These are phyloP conservation scores for Microcebus ravelobensis DNA, from an alignment of 2,113 vertebrate species.

Conservation along the genomic window DNA sequence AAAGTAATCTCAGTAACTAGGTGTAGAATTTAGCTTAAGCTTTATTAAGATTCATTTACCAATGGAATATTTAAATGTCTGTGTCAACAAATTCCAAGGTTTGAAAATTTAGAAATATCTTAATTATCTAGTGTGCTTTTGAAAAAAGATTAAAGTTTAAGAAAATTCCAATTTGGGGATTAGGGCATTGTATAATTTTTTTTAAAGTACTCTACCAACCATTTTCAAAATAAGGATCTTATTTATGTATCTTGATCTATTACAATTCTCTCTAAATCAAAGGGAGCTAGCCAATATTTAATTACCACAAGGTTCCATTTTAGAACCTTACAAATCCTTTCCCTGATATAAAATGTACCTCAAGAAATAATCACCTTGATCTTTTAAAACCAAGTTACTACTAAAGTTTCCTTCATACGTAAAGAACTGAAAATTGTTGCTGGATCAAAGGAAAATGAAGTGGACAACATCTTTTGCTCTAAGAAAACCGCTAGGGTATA, in stretches of 20 bases:
- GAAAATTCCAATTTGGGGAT: conserved; percentile 1
- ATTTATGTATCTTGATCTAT: not conserved
- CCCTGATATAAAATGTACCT: not conserved
- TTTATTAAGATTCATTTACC: conserved; percentile 69
- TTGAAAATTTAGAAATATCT: conserved; percentile 40
- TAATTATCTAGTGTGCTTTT: not conserved
- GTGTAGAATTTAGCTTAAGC: conserved; percentile 64
- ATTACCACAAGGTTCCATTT: not conserved
- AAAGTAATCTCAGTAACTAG: conserved; percentile 79
- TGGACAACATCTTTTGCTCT: not conserved
- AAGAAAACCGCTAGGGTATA: not conserved
- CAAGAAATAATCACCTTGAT: not conserved
- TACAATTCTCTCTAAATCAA: conserved; percentile 13
- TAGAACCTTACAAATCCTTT: not conserved
- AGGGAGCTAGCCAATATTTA: not conserved
- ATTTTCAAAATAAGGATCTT: not conserved
- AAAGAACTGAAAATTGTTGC: conserved; percentile 4
- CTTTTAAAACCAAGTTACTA: not conserved
- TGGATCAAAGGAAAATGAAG: conserved; percentile 1
- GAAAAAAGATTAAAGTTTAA: not conserved
- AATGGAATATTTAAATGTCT: conserved; percentile 64
- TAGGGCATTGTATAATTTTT: not conserved
- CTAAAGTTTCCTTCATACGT: not conserved
- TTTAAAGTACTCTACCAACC: not conserved
- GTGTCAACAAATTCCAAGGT: conserved; percentile 59